Percentiles rank a stretch among this genome's conserved stretches.
Evolutionary conservation across 2,888 invertebrate genomes (phyloP).

Genomic region (Drosophila koepferae): DNA sequence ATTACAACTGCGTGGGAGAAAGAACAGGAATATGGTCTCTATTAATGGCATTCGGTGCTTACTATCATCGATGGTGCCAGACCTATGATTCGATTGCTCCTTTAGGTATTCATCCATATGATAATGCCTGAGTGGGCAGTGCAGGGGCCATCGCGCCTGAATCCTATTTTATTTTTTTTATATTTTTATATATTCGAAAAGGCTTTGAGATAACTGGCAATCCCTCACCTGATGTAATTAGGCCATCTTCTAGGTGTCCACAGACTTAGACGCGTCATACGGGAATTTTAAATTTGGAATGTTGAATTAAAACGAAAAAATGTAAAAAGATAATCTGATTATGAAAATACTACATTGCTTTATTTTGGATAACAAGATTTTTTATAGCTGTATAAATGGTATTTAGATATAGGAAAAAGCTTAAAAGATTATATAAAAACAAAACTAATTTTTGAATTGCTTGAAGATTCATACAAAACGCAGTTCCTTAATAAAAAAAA

Average conservation of each 20-base stretch:
- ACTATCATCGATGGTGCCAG: slow-evolving; percentile 63
- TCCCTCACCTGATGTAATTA: slow-evolving; percentile 11
- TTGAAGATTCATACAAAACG: background rate
- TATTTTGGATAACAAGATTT: background rate
- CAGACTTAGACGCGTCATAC: background rate
- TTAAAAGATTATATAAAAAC: no score
- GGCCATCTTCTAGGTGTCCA: background rate
- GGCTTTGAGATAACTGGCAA: background rate
- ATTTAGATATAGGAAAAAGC: background rate
- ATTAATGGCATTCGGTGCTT: slow-evolving; percentile 1
- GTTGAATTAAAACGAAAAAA: background rate
- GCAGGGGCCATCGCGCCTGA: background rate
- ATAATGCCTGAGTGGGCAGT: slow-evolving; percentile 18
- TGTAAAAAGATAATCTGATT: background rate
- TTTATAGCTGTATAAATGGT: background rate
- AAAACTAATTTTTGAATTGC: background rate
- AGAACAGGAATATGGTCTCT: background rate
- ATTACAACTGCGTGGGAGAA: slow-evolving; percentile 55
- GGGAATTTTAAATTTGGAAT: slow-evolving; percentile 11
- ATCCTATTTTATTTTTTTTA: slow-evolving; percentile 1
- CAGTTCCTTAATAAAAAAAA: no score
- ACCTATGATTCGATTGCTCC: slow-evolving; percentile 43
- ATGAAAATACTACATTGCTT: background rate
- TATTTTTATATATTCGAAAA: background rate
- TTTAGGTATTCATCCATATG: slow-evolving; percentile 34